A percentile compares a stretch with the other conserved stretches of the same genome.
phyloP scores from a whole-genome alignment of 2,797 vertebrate species.

The Eulemur coronatus region DNA sequence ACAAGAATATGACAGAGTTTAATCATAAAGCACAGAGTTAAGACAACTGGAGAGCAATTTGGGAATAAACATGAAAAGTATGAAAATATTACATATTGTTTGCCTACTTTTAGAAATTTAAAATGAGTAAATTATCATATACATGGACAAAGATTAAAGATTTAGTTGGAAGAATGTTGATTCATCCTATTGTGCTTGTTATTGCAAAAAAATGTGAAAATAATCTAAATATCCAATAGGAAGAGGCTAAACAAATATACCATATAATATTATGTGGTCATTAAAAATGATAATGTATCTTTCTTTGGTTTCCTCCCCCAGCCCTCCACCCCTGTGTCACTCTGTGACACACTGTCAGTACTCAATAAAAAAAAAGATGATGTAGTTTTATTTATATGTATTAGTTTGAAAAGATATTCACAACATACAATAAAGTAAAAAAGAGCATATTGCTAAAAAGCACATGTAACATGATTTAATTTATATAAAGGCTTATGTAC shows the following conservation, averaged over 20 bases:
- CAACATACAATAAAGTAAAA: not conserved
- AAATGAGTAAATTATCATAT: not conserved
- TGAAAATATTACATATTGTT: not conserved
- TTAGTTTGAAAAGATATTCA: not conserved
- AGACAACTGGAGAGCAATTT: not conserved
- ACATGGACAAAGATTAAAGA: not conserved
- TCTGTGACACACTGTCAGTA: not conserved
- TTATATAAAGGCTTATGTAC: not conserved
- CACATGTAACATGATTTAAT: not conserved
- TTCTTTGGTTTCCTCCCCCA: not conserved
- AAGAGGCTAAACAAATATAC: not conserved
- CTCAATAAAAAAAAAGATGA: not conserved
- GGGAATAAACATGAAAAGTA: not conserved
- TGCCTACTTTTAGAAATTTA: not conserved
- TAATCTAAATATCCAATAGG: not conserved
- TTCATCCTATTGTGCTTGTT: not conserved
- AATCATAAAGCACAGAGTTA: slow-evolving; percentile 37
- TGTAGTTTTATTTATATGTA: not conserved
- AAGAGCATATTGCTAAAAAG: not conserved
- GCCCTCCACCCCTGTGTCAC: not conserved
- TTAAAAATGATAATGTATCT: not conserved
- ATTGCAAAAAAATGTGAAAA: not conserved
- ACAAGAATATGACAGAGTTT: not conserved
- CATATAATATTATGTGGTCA: not conserved
- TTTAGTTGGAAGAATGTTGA: not conserved